Evolutionary conservation across 2,888 invertebrate genomes (phyloP).

Genomic region (Venusia cambrica): DNA sequence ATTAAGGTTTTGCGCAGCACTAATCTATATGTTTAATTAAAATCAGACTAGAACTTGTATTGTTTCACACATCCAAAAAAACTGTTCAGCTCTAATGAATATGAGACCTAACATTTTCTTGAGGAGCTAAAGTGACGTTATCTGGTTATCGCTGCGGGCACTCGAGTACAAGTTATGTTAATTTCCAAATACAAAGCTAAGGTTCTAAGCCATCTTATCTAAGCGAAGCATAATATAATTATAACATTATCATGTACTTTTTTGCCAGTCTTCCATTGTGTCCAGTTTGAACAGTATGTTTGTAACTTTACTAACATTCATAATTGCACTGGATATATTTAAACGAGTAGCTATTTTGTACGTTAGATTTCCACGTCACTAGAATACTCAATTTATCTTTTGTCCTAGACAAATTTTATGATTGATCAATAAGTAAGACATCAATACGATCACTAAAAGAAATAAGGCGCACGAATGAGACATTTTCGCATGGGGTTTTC

Average conservation of each 20-base stretch:
- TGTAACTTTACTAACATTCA: too few species aligned
- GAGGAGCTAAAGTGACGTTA: constrained; percentile 27
- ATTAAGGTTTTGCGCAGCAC: constrained; percentile 7
- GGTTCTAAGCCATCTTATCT: too few species aligned
- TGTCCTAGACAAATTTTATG: constrained; percentile 62
- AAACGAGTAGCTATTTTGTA: constrained; percentile 16
- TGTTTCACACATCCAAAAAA: constrained; percentile 20
- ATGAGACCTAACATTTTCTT: constrained; percentile 29
- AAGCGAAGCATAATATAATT: too few species aligned
- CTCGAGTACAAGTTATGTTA: constrained; percentile 31
- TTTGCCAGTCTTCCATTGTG: too few species aligned
- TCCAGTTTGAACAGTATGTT: too few species aligned
- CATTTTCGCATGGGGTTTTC: constrained; percentile 53
- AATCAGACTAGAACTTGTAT: constrained; percentile 1
- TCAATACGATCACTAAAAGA: constrained; percentile 51
- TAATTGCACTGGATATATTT: too few species aligned
- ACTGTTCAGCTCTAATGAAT: constrained; percentile 32
- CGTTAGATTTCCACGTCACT: constrained; percentile 41
- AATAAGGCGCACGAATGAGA: constrained; percentile 47
- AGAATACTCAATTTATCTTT: too few species aligned
- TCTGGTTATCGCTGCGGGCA: constrained; percentile 27
- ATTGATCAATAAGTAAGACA: constrained; percentile 49
- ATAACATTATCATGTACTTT: too few species aligned
- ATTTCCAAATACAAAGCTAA: constrained; percentile 24
- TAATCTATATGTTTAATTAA: constrained; percentile 6